Percentiles rank a stretch among this genome's conserved stretches.
Conservation (phyloP, 2,797 vertebrate genomes). For the Lateolabrax maculatus region DNA sequence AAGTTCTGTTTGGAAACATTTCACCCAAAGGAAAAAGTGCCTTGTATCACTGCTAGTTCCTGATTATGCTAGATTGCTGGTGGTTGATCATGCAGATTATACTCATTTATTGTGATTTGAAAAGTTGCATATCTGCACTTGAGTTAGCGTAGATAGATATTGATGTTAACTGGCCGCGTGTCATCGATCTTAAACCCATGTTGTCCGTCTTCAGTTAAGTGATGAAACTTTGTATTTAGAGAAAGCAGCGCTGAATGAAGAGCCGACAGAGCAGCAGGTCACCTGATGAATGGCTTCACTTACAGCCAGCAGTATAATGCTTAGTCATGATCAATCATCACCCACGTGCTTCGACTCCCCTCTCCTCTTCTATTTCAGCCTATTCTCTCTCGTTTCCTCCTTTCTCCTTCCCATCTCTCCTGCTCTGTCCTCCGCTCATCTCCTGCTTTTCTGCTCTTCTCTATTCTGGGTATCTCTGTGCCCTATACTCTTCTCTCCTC, state of each 20-base stretch:
- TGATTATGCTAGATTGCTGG: not conserved
- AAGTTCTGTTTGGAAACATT: not conserved
- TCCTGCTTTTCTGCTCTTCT: not conserved
- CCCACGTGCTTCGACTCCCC: conserved; percentile 9
- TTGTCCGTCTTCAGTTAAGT: conserved; percentile 24
- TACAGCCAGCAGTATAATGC: conserved; percentile 58
- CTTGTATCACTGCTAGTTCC: not conserved
- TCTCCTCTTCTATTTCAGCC: not conserved
- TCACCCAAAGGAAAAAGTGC: not conserved
- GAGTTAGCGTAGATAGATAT: conserved; percentile 18
- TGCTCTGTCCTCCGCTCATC: not conserved
- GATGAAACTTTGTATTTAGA: conserved; percentile 42
- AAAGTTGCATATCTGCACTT: conserved; percentile 24
- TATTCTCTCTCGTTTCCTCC: not conserved
- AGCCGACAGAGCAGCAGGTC: conserved; percentile 45
- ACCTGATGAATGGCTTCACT: conserved; percentile 70
- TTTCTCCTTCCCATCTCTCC: not conserved
- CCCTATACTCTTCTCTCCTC: not conserved
- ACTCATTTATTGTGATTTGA: conserved; percentile 12
- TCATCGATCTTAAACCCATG: conserved; percentile 11
- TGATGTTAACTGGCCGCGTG: conserved; percentile 14
- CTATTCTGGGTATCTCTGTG: no score
- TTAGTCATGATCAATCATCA: conserved; percentile 72
- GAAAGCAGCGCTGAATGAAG: conserved; percentile 43
- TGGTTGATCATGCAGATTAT: not conserved